phyloP scores from a whole-genome alignment of 2,113 vertebrate genomes.

The Collichthys lucidus region DNA sequence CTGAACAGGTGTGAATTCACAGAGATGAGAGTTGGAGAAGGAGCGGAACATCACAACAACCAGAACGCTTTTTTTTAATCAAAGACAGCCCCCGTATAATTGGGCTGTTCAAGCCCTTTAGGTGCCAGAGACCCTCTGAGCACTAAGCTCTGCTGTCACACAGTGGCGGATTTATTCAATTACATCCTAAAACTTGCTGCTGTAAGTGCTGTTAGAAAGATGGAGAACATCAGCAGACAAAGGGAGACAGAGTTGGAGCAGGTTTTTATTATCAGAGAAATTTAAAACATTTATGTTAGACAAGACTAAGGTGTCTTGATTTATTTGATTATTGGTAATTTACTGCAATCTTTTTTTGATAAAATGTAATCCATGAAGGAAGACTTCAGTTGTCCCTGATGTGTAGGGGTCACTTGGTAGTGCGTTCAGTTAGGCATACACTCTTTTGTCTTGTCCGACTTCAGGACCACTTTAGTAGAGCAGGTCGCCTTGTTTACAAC shows the following conservation, averaged over 20 bases:
- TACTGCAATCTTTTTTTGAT: neutral
- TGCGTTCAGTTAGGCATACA: slow-evolving; percentile 23
- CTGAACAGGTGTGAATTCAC: slow-evolving; percentile 59
- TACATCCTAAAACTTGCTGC: slow-evolving; percentile 51
- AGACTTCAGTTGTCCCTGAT: neutral
- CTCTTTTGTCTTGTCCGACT: slow-evolving; percentile 56
- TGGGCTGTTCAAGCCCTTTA: slow-evolving; percentile 43
- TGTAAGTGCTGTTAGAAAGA: slow-evolving; percentile 6
- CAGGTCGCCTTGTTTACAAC: slow-evolving; percentile 42
- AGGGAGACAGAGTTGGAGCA: neutral
- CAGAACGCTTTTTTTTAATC: slow-evolving; percentile 36
- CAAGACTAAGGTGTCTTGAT: neutral
- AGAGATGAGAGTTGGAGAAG: slow-evolving; percentile 56
- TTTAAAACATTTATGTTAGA: slow-evolving; percentile 6
- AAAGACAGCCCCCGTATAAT: slow-evolving; percentile 50
- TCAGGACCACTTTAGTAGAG: slow-evolving; percentile 42
- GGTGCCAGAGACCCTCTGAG: slow-evolving; percentile 42
- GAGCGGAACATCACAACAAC: slow-evolving; percentile 59
- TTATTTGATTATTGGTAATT: slow-evolving; percentile 18
- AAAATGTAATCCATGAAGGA: neutral
- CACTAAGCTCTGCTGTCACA: slow-evolving; percentile 75
- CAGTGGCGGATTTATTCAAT: slow-evolving; percentile 66
- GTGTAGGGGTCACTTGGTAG: neutral
- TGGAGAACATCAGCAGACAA: neutral
- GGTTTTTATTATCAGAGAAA: slow-evolving; percentile 20